phyloP scores from a whole-genome alignment of 2,888 invertebrate genomes.

The Pyrrhia umbra region DNA sequence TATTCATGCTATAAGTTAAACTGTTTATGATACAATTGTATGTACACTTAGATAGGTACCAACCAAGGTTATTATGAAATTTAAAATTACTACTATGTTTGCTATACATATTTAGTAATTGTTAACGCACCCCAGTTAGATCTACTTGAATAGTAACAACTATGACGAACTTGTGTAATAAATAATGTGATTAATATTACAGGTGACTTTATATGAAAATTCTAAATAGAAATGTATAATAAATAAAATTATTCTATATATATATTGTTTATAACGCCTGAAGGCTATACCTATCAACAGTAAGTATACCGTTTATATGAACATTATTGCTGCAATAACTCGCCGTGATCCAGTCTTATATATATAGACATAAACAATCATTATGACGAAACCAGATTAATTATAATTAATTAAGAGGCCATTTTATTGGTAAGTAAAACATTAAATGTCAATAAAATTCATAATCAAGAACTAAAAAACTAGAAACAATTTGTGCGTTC shows the following conservation, averaged over 20 bases:
- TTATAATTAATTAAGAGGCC: conserved; percentile 42
- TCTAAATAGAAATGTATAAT: conserved; percentile 27
- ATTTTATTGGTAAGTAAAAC: conserved; percentile 47
- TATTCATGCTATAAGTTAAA: conserved; percentile 26
- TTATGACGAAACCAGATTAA: conserved; percentile 21
- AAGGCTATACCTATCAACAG: conserved; percentile 24
- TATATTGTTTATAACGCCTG: conserved; percentile 17
- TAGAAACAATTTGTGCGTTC: conserved; percentile 58
- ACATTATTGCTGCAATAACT: conserved; percentile 24
- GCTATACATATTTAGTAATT: conserved; percentile 37
- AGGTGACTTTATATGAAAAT: conserved; percentile 34
- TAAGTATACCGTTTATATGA: conserved; percentile 3
- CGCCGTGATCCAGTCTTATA: conserved; percentile 13
- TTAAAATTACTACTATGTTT: conserved; percentile 33
- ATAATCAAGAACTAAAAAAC: conserved; percentile 43
- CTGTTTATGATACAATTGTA: conserved; percentile 28
- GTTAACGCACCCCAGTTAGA: conserved; percentile 22
- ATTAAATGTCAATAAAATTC: conserved; percentile 33
- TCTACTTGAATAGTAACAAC: conserved; percentile 23
- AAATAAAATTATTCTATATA: conserved; percentile 33
- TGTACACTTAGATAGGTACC: conserved; percentile 39
- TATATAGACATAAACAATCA: conserved; percentile 27
- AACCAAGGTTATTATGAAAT: conserved; percentile 19
- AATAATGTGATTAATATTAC: conserved; percentile 54
- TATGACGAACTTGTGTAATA: conserved; percentile 35